Evolutionary conservation across 2,113 vertebrate species (phyloP), one percentile per base, ranked within the genome.

Genomic region (Calidris pugnax): DNA sequence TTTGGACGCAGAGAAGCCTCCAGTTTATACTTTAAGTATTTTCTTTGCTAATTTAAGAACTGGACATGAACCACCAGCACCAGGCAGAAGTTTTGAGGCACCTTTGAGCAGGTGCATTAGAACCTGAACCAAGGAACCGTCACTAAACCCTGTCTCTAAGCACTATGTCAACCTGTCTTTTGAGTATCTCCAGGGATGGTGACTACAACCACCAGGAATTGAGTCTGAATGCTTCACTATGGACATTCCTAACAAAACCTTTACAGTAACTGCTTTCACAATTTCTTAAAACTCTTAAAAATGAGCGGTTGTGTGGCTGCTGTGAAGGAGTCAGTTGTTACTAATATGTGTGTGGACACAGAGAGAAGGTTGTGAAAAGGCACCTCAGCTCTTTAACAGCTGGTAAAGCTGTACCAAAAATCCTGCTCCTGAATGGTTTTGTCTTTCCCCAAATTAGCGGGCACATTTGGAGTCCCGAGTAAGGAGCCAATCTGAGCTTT

Each of bases 171-270:
- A n/a, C n/a, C n/a, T n/a, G n/a, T n/a, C n/a, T n/a, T n/a, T n/a
- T n/a, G n/a, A n/a, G n/a, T n/a, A n/a, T n/a, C n/a, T n/a, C n/a
- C n/a, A n/a, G n/a, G n/a, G n/a, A n/a, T n/a, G n/a, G n/a, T n/a
- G n/a, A n/a, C n/a, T n/a, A n/a, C n/a, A n/a, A n/a, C n/a, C n/a
- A n/a, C n/a, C n/a, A n/a, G n/a, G n/a, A n/a, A n/a, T n/a, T n/a
- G n/a, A n/a, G 18, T 35, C 18, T 4, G 27, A 76, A 43, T 76
- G 30, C 12, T 85, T 92, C 17, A 12, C 24, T 14, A 10, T 43
- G 41, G 75, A 57, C 0, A 0, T 22, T 85, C 57, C 30, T 59
- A 6, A 41, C 45, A 64, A 62, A 3, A 1, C 9, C 18, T 73
- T 39, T 69, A 55, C 64, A 81, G 24, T 41, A 57, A 41, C 33